Conservation (phyloP, 2,888 invertebrate species). For the Eulithis testata region DNA sequence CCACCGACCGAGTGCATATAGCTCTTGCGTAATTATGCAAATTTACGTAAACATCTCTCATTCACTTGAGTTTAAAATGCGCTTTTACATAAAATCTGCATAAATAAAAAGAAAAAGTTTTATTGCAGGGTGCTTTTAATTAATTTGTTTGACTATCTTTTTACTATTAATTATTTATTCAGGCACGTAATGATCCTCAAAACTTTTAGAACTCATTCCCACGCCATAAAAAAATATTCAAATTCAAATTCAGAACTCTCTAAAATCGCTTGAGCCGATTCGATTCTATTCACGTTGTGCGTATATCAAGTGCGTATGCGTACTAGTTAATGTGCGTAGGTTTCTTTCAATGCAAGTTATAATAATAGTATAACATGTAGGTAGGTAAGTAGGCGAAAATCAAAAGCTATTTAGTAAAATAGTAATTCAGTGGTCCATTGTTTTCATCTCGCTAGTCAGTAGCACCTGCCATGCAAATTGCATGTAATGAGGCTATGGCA, state of each 20-base stretch:
- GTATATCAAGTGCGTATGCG: too few species aligned
- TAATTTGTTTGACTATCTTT: conserved; percentile 23
- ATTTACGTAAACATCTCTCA: conserved; percentile 61
- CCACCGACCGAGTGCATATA: conserved; percentile 59
- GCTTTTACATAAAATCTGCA: conserved; percentile 41
- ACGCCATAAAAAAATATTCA: neutral
- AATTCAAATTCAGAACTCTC: too few species aligned
- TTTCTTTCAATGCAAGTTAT: neutral
- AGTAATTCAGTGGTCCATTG: conserved; percentile 31
- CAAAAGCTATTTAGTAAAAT: conserved; percentile 55
- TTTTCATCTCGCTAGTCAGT: conserved; percentile 38
- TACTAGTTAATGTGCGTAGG: too few species aligned
- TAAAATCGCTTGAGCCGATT: too few species aligned
- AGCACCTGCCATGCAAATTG: conserved; percentile 62
- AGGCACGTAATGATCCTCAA: neutral
- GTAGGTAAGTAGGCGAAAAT: conserved; percentile 45
- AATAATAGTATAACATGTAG: neutral
- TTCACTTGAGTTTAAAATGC: conserved; percentile 58
- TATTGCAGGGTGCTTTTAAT: conserved; percentile 21
- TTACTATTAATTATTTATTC: neutral
- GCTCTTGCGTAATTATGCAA: conserved; percentile 71
- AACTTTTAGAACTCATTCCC: neutral
- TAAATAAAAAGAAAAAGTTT: conserved; percentile 36
- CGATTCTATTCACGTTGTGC: neutral
- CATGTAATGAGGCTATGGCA: conserved; percentile 60